phyloP scores from a whole-genome alignment of 2,888 invertebrate genomes.

The Silvanus unidentatus region DNA sequence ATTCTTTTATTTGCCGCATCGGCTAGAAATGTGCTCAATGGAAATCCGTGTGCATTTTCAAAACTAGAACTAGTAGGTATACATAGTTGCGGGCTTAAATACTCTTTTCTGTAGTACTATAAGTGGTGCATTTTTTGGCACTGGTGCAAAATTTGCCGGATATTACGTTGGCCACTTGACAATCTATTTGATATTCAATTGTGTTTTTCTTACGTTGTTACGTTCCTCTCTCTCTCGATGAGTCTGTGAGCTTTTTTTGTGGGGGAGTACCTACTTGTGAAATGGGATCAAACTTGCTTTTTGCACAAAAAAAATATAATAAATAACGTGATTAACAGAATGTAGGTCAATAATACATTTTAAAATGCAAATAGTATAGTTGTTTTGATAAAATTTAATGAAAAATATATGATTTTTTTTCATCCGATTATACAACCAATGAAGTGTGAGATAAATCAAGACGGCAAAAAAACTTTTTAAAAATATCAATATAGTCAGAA shows the following conservation, averaged over 20 bases:
- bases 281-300: background rate
- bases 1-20: too few species aligned
- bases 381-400: background rate
- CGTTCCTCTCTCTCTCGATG: too few species aligned
- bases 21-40: too few species aligned
- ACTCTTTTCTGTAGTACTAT: too few species aligned
- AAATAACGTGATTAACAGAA: background rate
- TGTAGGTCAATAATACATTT: too few species aligned
- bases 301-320: background rate
- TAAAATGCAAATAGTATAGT: background rate
- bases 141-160: conserved; percentile 12
- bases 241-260: background rate
- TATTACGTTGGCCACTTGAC: conserved; percentile 10
- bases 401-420: too few species aligned
- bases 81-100: background rate
- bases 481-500: conserved; percentile 26
- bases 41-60: background rate
- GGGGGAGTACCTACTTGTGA: background rate
- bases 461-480: conserved; percentile 25
- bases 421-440: conserved; percentile 4
- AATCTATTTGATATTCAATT: background rate
- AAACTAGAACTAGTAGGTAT: background rate
- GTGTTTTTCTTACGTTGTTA: conserved; percentile 1
- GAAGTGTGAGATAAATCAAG: conserved; percentile 21
- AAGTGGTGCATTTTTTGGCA: conserved; percentile 10